These are phyloP conservation scores for Onthophagus sagittarius DNA, from an alignment of 2,888 invertebrate species.

Conservation along the genomic window DNA sequence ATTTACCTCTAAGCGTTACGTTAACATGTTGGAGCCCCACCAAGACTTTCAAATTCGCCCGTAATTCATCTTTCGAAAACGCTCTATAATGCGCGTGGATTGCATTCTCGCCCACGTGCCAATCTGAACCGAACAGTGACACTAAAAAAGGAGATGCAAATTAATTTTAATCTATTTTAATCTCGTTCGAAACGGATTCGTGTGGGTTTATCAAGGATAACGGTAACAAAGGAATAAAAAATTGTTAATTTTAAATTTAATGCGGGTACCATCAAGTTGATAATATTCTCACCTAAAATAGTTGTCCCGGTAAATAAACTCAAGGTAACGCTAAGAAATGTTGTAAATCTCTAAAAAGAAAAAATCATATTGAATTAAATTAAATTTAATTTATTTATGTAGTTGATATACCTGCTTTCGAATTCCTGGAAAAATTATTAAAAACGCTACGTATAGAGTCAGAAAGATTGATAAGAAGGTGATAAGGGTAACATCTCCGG, in stretches of 20 bases:
- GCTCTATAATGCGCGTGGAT: slow-evolving; percentile 86
- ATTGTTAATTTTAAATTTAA: background rate
- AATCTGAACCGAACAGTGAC: slow-evolving; percentile 84
- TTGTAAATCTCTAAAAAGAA: slow-evolving; percentile 78
- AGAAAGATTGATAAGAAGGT: slow-evolving; percentile 82
- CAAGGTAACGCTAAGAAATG: slow-evolving; percentile 86
- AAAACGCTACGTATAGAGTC: slow-evolving; percentile 90
- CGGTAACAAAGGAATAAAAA: slow-evolving; percentile 6
- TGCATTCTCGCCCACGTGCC: slow-evolving; percentile 84
- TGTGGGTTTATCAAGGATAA: background rate
- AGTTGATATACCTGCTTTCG: slow-evolving; percentile 72
- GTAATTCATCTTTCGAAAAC: slow-evolving; percentile 82
- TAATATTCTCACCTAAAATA: slow-evolving; percentile 72
- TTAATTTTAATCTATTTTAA: background rate
- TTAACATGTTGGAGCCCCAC: slow-evolving; percentile 94
- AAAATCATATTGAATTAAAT: background rate
- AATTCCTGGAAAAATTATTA: slow-evolving; percentile 93
- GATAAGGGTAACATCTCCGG: slow-evolving; percentile 86
- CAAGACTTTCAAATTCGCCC: slow-evolving; percentile 85
- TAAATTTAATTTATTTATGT: background rate
- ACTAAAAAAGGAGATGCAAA: slow-evolving; percentile 53
- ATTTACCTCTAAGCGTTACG: slow-evolving; percentile 81
- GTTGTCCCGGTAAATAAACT: slow-evolving; percentile 91
- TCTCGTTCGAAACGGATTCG: background rate
- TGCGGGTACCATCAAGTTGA: background rate